Conservation (phyloP, 2,888 invertebrate genomes). For the Leptura quadrifasciata region DNA sequence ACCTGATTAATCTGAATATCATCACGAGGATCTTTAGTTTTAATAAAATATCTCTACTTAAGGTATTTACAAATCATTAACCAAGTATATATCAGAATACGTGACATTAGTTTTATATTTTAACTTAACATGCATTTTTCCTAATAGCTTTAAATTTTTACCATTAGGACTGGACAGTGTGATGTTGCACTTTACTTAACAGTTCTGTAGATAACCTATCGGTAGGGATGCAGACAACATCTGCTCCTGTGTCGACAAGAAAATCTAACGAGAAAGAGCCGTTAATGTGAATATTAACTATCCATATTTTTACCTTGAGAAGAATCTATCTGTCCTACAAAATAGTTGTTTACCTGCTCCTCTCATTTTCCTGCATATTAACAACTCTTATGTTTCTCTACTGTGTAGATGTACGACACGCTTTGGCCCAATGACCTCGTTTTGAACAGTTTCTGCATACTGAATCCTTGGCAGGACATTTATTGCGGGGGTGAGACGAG, state of each 20-base stretch:
- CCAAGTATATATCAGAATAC: neutral
- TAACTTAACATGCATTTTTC: too few relatives aligned
- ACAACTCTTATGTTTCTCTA: neutral
- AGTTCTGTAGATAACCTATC: neutral
- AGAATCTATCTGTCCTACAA: too few relatives aligned
- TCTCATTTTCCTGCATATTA: neutral
- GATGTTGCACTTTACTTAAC: too few relatives aligned
- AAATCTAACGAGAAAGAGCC: conserved; percentile 11
- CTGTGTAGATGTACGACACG: neutral
- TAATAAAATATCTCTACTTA: conserved; percentile 24
- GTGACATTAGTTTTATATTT: too few relatives aligned
- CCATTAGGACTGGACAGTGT: too few relatives aligned
- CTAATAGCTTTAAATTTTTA: too few relatives aligned
- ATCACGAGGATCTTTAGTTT: conserved; percentile 10
- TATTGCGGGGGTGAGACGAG: neutral
- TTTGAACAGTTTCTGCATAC: conserved; percentile 22
- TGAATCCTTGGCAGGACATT: conserved; percentile 18
- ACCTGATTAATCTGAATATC: neutral
- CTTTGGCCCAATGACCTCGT: conserved; percentile 22
- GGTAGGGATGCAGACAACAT: conserved; percentile 24
- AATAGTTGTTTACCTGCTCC: neutral
- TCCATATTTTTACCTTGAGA: too few relatives aligned
- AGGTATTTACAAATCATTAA: conserved; percentile 26
- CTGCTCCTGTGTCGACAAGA: conserved; percentile 23
- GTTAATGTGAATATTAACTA: too few relatives aligned